Percentiles rank a stretch among this genome's conserved stretches.
These are phyloP conservation scores for Athalia cordata DNA, from an alignment of 2,888 invertebrate species.

Conservation along the genomic window DNA sequence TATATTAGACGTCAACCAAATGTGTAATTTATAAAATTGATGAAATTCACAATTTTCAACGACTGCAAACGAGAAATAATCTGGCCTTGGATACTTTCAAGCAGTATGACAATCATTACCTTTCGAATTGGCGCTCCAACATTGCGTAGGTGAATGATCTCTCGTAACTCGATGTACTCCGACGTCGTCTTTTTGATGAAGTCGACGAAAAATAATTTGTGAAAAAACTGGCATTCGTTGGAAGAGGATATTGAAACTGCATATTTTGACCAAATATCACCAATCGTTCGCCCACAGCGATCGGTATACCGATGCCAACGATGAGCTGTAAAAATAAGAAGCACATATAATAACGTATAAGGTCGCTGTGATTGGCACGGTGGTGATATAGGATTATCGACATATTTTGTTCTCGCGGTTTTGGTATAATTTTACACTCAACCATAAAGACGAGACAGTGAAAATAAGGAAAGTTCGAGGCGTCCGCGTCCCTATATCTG, in stretches of 20 bases:
- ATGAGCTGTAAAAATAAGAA: conserved; percentile 75
- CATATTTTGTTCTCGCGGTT: no score
- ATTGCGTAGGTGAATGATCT: conserved; percentile 67
- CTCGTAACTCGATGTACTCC: conserved; percentile 53
- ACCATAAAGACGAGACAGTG: no score
- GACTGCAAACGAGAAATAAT: no score
- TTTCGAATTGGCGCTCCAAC: conserved; percentile 71
- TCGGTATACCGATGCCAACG: conserved; percentile 77
- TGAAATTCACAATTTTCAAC: no score
- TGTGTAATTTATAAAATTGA: no score
- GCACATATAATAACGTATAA: no score
- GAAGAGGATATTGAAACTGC: conserved; percentile 80
- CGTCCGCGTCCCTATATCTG: neutral
- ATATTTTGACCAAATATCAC: conserved; percentile 79
- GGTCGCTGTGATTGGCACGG: no score
- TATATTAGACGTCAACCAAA: no score
- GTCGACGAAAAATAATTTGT: conserved; percentile 75
- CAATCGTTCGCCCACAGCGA: conserved; percentile 76
- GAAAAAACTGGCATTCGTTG: conserved; percentile 75
- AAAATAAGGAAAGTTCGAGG: no score
- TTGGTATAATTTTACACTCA: no score
- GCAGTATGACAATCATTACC: conserved; percentile 52
- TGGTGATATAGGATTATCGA: no score
- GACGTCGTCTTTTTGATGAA: conserved; percentile 51
- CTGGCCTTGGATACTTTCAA: neutral